A percentile compares a stretch with the other conserved stretches of the same genome.
phyloP scores from a whole-genome alignment of 2,797 vertebrate genomes.

The Notolabrus celidotus region DNA sequence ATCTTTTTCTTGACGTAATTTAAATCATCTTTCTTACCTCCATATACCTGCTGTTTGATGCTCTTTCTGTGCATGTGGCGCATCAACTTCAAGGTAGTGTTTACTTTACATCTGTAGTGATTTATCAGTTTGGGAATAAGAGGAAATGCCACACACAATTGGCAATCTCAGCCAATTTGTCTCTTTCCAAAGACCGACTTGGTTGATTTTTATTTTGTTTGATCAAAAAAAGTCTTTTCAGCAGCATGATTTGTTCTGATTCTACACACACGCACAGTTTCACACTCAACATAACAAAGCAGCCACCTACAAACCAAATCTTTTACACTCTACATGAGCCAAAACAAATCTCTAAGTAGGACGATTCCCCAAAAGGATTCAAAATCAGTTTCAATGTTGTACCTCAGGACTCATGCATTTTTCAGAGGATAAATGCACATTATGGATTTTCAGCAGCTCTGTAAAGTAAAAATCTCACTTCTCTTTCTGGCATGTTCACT shows the following conservation, averaged over 20 bases:
- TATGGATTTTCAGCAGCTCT: constrained; percentile 37
- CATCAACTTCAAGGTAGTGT: constrained; percentile 7
- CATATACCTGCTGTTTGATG: constrained; percentile 8
- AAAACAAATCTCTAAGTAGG: neutral
- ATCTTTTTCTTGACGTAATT: constrained; percentile 23
- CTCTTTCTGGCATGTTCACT: constrained; percentile 34
- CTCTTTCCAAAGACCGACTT: constrained; percentile 33
- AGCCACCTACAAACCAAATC: constrained; percentile 27
- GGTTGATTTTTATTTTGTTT: constrained; percentile 22
- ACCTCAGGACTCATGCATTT: constrained; percentile 30
- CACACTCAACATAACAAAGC: constrained; percentile 16
- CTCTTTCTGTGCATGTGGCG: constrained; percentile 2
- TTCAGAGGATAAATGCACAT: constrained; percentile 33
- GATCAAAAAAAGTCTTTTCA: constrained; percentile 28
- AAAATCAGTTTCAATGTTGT: neutral
- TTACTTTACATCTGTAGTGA: constrained; percentile 46
- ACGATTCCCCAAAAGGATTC: constrained; percentile 8
- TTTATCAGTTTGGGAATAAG: constrained; percentile 32
- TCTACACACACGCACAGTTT: constrained; percentile 16
- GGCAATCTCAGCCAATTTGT: constrained; percentile 15
- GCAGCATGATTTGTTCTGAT: constrained; percentile 20
- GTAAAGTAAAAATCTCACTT: constrained; percentile 23
- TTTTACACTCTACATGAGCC: constrained; percentile 6
- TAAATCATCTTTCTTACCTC: constrained; percentile 8
- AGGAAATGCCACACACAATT: constrained; percentile 16